Evolutionary conservation across 2,888 invertebrate species (phyloP).

Genomic region (Iphiclides podalirius): DNA sequence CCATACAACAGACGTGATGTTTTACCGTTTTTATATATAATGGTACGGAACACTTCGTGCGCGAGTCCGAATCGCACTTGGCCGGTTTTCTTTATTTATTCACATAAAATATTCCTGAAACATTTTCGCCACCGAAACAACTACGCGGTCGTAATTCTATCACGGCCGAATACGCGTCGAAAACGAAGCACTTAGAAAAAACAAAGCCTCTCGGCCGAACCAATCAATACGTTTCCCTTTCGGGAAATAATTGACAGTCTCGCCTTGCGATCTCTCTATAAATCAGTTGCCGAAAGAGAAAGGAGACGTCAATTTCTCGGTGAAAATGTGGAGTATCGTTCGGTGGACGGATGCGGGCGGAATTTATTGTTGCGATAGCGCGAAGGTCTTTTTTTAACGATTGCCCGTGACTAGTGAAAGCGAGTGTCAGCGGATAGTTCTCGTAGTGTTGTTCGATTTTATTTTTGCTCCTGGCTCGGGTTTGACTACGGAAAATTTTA

Average conservation of each 20-base stretch:
- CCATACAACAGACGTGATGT: too few species aligned
- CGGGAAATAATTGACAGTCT: slow-evolving; percentile 25
- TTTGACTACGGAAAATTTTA: too few species aligned
- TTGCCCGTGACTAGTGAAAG: slow-evolving; percentile 4
- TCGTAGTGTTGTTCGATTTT: too few species aligned
- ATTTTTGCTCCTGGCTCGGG: too few species aligned
- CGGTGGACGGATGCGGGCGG: slow-evolving; percentile 16
- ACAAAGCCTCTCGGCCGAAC: neutral
- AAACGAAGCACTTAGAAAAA: neutral
- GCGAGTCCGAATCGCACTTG: too few species aligned
- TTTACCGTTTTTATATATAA: too few species aligned
- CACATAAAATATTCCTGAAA: neutral
- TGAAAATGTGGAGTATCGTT: slow-evolving; percentile 7
- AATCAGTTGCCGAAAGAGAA: slow-evolving; percentile 20
- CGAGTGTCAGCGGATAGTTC: neutral
- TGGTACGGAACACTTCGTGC: too few species aligned
- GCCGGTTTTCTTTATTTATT: too few species aligned
- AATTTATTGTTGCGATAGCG: slow-evolving; percentile 17
- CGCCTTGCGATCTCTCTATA: slow-evolving; percentile 18
- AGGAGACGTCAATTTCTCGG: slow-evolving; percentile 16
- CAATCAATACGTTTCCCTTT: slow-evolving; percentile 22
- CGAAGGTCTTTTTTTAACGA: slow-evolving; percentile 11
- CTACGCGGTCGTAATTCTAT: neutral
- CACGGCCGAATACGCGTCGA: neutral
- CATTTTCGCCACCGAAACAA: neutral